These are phyloP conservation scores for Protosalanx chinensis DNA, from an alignment of 2,797 vertebrate genomes.

Conservation along the genomic window DNA sequence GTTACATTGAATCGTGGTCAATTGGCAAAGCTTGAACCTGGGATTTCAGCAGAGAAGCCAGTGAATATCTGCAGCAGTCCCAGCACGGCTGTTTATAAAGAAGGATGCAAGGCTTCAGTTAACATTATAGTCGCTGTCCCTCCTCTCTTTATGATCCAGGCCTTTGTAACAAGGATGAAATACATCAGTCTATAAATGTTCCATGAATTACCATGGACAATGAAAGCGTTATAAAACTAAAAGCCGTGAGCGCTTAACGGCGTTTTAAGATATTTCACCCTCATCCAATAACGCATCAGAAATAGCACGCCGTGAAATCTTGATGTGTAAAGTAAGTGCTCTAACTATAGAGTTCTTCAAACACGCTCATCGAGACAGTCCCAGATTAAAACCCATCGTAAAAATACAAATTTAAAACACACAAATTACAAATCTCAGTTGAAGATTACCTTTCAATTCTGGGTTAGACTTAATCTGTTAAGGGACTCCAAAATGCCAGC, in stretches of 20 bases:
- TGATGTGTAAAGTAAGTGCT: conserved; percentile 21
- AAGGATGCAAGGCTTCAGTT: conserved; percentile 33
- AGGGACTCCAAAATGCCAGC: not conserved
- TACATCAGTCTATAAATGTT: conserved; percentile 36
- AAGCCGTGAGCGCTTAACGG: conserved; percentile 23
- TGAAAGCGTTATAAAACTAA: conserved; percentile 24
- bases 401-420: not conserved
- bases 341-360: conserved; percentile 13
- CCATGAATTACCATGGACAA: conserved; percentile 35
- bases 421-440: not conserved
- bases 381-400: not conserved
- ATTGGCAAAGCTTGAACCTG: too few species aligned
- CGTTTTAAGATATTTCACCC: conserved; percentile 12
- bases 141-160: conserved; percentile 24
- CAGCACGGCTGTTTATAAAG: conserved; percentile 13
- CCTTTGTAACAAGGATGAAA: conserved; percentile 33
- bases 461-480: not conserved
- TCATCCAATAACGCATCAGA: conserved; percentile 20
- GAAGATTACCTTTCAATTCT: not conserved
- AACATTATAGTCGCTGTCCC: conserved; percentile 24
- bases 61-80: not conserved
- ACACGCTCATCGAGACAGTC: not conserved
- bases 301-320: conserved; percentile 26
- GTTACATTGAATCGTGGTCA: too few species aligned
- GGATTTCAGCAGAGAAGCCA: not conserved